Conservation (phyloP, 2,888 invertebrate species). For the Rhopalosiphum nymphaeae region DNA sequence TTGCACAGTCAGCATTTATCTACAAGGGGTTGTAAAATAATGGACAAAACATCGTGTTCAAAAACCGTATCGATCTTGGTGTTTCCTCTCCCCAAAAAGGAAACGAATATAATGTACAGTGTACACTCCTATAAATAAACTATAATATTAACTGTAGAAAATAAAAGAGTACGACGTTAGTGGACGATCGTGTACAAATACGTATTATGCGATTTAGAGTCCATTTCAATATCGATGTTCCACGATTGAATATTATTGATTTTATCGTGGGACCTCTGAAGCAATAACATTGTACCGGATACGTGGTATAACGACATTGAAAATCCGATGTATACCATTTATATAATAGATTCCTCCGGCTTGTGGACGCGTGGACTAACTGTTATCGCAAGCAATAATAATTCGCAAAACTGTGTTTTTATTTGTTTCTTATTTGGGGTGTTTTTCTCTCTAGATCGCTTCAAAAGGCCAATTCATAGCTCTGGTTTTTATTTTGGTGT, state of each 20-base stretch:
- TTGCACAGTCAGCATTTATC: not conserved
- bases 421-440: not conserved
- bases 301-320: constrained; percentile 5
- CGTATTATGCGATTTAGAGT: not conserved
- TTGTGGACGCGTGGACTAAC: not conserved
- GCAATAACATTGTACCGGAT: constrained; percentile 37
- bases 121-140: not conserved
- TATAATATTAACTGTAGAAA: constrained; percentile 50
- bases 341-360: not conserved
- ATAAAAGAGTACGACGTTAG: constrained; percentile 26
- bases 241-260: not conserved
- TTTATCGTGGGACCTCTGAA: not conserved
- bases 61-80: constrained; percentile 40
- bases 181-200: not conserved
- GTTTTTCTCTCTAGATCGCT: not conserved
- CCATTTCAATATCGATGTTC: constrained; percentile 27
- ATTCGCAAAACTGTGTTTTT: not conserved
- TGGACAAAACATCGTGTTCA: constrained; percentile 10
- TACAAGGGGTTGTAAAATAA: not conserved
- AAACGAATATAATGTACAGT: not conserved
- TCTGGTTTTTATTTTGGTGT: not conserved
- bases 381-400: constrained; percentile 22
- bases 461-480: not conserved
- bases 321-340: constrained; percentile 1
- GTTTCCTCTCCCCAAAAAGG: not conserved